phyloP scores from a whole-genome alignment of 2,797 vertebrate species.

The Threskiornis aethiopicus region DNA sequence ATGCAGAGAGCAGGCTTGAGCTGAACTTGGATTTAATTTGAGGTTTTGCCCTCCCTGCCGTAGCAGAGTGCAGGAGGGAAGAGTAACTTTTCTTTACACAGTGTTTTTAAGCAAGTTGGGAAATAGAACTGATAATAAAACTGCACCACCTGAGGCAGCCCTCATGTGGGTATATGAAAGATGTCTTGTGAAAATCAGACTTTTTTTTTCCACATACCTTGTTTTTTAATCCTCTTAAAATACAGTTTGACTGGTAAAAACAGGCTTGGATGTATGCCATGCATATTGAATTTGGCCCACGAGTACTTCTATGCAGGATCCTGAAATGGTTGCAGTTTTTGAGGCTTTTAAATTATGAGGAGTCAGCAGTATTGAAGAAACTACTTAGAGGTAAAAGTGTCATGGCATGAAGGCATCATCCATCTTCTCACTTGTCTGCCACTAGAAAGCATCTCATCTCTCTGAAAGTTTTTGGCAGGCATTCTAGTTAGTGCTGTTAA shows the following conservation, averaged over 20 bases:
- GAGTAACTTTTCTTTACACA: background rate
- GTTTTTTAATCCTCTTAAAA: background rate
- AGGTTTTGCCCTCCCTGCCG: background rate
- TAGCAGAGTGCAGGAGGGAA: background rate
- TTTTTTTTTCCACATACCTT: background rate
- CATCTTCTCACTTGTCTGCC: background rate
- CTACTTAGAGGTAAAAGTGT: background rate
- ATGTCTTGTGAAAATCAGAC: background rate
- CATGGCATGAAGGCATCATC: background rate
- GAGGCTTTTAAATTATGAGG: background rate
- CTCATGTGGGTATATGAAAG: background rate
- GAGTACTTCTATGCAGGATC: background rate
- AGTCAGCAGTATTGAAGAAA: background rate
- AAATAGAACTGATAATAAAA: background rate
- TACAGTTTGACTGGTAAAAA: background rate
- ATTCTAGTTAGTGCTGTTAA: background rate
- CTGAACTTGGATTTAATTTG: background rate
- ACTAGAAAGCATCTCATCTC: background rate
- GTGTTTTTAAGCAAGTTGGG: background rate
- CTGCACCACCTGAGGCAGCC: background rate
- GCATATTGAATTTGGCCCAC: background rate
- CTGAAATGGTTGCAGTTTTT: background rate
- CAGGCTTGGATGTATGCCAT: background rate
- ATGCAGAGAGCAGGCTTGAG: background rate
- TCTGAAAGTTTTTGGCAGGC: conserved; percentile 11